phyloP scores from a whole-genome alignment of 2,797 vertebrate species.

The Staurois parvus region DNA sequence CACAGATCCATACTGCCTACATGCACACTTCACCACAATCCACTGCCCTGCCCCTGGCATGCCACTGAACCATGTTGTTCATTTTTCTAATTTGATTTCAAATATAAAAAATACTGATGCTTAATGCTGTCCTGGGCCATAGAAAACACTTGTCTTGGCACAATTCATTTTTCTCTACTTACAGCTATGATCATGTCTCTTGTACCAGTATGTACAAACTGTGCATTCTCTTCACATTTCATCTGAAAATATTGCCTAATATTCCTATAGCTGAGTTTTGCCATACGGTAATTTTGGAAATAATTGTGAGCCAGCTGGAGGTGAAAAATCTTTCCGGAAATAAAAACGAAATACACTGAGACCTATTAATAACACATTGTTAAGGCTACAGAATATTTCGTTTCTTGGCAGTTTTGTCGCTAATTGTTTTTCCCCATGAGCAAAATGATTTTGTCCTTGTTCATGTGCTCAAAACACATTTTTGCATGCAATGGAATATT shows the following conservation, averaged over 20 bases:
- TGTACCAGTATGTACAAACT: conserved; percentile 26
- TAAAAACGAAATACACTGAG: conserved; percentile 58
- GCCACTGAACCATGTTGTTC: neutral
- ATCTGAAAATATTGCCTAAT: conserved; percentile 43
- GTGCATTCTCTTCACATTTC: conserved; percentile 41
- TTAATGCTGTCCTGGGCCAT: neutral
- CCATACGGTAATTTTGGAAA: conserved; percentile 57
- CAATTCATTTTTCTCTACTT: conserved; percentile 1
- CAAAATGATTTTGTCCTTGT: conserved; percentile 47
- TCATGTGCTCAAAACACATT: conserved; percentile 26
- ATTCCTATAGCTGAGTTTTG: conserved; percentile 49
- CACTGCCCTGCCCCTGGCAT: neutral
- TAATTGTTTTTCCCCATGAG: conserved; percentile 63
- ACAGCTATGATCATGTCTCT: conserved; percentile 8
- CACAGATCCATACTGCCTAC: too few species aligned
- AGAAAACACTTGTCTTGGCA: neutral
- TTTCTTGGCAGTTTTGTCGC: conserved; percentile 53
- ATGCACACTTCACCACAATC: neutral
- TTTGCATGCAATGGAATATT: conserved; percentile 39
- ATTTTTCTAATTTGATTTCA: neutral
- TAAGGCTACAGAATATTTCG: conserved; percentile 56
- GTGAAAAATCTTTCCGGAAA: conserved; percentile 61
- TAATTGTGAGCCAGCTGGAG: conserved; percentile 58
- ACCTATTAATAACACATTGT: conserved; percentile 62
- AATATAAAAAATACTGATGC: neutral